Evolutionary conservation across 2,888 invertebrate genomes (phyloP).

Genomic region (Hoplodrina blanda): DNA sequence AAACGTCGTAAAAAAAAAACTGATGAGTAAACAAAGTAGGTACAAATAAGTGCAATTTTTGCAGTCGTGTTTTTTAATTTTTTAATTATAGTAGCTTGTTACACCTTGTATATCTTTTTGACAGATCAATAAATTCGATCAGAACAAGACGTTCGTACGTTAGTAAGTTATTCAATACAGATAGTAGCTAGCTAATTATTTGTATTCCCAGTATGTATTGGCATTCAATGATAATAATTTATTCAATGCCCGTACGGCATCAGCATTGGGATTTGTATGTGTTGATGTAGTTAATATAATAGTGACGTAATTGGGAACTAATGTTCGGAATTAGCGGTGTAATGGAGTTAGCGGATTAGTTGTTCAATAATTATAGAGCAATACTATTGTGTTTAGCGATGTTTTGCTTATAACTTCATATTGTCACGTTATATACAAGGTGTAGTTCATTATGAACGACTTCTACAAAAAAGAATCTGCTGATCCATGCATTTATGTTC

Average conservation of each 20-base stretch:
- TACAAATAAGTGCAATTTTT: too few species aligned
- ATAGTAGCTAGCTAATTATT: conserved; percentile 25
- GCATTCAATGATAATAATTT: conserved; percentile 54
- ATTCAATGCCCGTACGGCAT: conserved; percentile 38
- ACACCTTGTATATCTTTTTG: neutral
- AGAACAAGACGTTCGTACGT: neutral
- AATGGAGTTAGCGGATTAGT: conserved; percentile 58
- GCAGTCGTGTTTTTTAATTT: too few species aligned
- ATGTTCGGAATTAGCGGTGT: conserved; percentile 49
- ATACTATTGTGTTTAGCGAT: conserved; percentile 15
- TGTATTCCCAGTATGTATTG: conserved; percentile 43
- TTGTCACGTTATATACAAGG: conserved; percentile 24
- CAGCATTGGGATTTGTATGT: conserved; percentile 49
- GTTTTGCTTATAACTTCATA: conserved; percentile 18
- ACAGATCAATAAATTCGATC: neutral
- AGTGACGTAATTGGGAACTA: conserved; percentile 55
- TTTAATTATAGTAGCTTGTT: too few species aligned
- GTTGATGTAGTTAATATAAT: conserved; percentile 60
- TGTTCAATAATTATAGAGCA: conserved; percentile 45
- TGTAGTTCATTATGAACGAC: too few species aligned
- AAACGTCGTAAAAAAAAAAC: too few species aligned
- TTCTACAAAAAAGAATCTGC: too few species aligned
- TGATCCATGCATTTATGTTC: too few species aligned
- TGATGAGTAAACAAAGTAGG: too few species aligned
- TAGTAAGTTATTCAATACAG: conserved; percentile 19